A percentile compares a stretch with the other conserved stretches of the same genome.
Conservation (phyloP, 2,888 invertebrate species). For the Drosophila falleni region DNA sequence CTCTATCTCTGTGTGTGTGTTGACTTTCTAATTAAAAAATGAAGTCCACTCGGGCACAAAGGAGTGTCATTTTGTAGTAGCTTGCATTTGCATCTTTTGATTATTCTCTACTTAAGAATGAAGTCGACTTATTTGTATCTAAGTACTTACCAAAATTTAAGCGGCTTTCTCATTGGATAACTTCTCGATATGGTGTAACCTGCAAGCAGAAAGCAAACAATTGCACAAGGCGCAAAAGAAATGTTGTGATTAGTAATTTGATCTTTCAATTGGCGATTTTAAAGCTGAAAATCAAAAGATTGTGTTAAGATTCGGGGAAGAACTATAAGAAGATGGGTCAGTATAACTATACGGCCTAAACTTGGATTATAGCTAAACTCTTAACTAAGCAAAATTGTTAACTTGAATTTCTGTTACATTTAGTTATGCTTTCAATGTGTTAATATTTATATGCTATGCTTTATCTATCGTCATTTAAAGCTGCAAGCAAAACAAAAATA, state of each 20-base stretch:
- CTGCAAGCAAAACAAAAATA: conserved; percentile 49
- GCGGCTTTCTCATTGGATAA: conserved; percentile 85
- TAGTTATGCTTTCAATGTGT: conserved; percentile 32
- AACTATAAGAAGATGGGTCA: conserved; percentile 3
- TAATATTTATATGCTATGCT: conserved; percentile 50
- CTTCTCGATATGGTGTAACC: conserved; percentile 85
- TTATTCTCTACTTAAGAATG: conserved; percentile 17
- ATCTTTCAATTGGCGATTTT: conserved; percentile 41
- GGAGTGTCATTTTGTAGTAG: conserved; percentile 48
- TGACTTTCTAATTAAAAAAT: conserved; percentile 78
- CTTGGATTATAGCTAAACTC: conserved; percentile 1
- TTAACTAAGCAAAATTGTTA: not conserved
- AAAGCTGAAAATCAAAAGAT: conserved; percentile 50
- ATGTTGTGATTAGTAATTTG: conserved; percentile 78
- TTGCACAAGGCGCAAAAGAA: conserved; percentile 77
- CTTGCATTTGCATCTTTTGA: conserved; percentile 31
- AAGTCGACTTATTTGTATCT: not conserved
- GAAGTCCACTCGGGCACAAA: conserved; percentile 64
- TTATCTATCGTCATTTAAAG: conserved; percentile 41
- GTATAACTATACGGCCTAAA: conserved; percentile 11
- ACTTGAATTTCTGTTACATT: not conserved
- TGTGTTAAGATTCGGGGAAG: not conserved
- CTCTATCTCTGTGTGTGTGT: conserved; percentile 39
- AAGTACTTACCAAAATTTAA: conserved; percentile 84
- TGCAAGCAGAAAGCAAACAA: conserved; percentile 77